Conservation (phyloP, 2,113 vertebrate species). For the Plecotus auritus region DNA sequence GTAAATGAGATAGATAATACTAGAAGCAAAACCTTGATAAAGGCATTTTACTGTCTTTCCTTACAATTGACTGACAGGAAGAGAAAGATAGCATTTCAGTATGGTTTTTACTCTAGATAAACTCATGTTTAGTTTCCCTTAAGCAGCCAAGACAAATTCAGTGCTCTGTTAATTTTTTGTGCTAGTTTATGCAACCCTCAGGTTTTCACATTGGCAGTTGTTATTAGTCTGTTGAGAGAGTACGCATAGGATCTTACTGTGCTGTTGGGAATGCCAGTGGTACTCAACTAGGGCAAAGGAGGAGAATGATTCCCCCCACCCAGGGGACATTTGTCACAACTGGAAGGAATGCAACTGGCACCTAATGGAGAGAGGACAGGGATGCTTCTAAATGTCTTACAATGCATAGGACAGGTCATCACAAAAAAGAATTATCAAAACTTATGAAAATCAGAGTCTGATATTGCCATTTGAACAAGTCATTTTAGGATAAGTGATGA, state of each 20-base stretch:
- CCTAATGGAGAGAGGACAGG: background rate
- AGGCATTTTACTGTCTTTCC: background rate
- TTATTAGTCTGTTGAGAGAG: background rate
- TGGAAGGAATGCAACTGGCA: background rate
- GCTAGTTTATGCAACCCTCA: background rate
- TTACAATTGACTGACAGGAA: background rate
- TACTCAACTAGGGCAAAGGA: background rate
- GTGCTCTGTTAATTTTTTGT: background rate
- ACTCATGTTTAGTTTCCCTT: background rate
- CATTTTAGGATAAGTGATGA: slow-evolving; percentile 20
- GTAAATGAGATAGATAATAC: background rate
- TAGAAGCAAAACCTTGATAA: background rate
- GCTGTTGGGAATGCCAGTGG: background rate
- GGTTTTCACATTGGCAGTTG: background rate
- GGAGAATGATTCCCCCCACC: background rate
- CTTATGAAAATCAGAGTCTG: background rate
- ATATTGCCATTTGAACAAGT: background rate
- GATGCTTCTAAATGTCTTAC: background rate
- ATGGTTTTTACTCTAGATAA: background rate
- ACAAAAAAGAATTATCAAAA: background rate
- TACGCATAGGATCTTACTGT: background rate
- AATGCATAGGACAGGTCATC: background rate
- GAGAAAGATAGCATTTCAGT: background rate
- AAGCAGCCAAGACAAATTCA: background rate
- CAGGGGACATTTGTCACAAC: background rate